Percentiles rank a stretch among this genome's conserved stretches.
Conservation (phyloP, 2,797 vertebrate species). For the Betta splendens region DNA sequence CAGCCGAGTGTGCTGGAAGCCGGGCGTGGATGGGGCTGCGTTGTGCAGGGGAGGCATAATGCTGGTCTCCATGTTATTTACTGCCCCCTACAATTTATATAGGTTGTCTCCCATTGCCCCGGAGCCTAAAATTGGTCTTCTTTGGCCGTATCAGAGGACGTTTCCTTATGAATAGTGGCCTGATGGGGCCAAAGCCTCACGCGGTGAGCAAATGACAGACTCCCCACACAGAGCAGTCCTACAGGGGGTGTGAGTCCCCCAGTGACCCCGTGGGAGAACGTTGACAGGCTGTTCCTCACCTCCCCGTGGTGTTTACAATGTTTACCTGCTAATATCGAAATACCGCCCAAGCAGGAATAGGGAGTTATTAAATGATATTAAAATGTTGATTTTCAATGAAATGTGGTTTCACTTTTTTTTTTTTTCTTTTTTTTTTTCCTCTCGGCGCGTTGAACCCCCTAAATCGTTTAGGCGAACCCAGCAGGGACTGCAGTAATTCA, state of each 20-base stretch:
- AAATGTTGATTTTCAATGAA: constrained; percentile 48
- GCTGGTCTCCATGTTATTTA: constrained; percentile 73
- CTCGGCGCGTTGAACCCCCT: constrained; percentile 17
- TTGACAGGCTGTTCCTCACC: constrained; percentile 33
- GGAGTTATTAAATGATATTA: constrained; percentile 46
- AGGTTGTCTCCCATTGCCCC: constrained; percentile 37
- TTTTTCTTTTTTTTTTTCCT: too few species aligned
- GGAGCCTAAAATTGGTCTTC: constrained; percentile 37
- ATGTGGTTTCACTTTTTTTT: constrained; percentile 15
- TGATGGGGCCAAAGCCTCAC: constrained; percentile 22
- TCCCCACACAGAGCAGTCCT: not conserved
- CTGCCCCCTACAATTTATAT: constrained; percentile 54
- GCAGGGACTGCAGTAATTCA: constrained; percentile 28
- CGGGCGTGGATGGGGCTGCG: constrained; percentile 40
- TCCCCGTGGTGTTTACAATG: constrained; percentile 23
- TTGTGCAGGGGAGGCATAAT: constrained; percentile 67
- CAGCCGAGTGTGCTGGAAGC: constrained; percentile 55
- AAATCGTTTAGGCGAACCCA: constrained; percentile 37
- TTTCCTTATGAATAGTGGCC: constrained; percentile 41
- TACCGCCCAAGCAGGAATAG: constrained; percentile 10
- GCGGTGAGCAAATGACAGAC: constrained; percentile 20
- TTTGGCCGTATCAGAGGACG: constrained; percentile 44
- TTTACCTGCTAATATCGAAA: constrained; percentile 28
- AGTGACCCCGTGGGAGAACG: constrained; percentile 17
- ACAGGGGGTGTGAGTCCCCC: constrained; percentile 22